Evolutionary conservation across 2,797 vertebrate species (phyloP), one percentile per base, ranked within the genome.

Genomic region (Takifugu ocellatus): DNA sequence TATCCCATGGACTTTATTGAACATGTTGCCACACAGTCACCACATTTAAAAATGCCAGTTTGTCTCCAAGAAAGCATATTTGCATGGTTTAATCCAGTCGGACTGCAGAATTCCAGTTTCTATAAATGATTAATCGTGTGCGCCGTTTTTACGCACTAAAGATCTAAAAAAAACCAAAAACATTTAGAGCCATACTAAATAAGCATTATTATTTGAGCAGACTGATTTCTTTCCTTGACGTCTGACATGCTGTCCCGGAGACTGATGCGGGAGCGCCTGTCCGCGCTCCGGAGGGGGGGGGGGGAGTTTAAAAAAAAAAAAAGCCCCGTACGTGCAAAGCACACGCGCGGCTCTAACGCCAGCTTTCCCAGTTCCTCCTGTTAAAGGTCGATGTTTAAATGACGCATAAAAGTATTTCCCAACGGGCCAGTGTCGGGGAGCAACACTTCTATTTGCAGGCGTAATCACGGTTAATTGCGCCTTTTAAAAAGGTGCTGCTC

Each of bases 381-480:
- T 86, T 82, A 90, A 88, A 87, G 72, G 71, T 78, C 74, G 73
- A 75, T 78, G 72, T 86, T 87, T 83, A 90, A 90, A 89, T 89
- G 85, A 88, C 83, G 83, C 87, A 87, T 84, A 83, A 84, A 83
- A 84, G 79, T 72, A 78, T 85, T 79, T 76, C 87, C 88, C 82
- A 73, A 77, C 72, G 76, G 83, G 56, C 74, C 61, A 16, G 69
- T 70, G 79, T 72, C 77, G 66, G 63, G 72, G 74, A 84, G 79
- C 75, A 76, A 77, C 81, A 79, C 86, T 77, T 83, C 79, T 74
- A 80, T 83, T 81, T 78, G 82, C 78, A 66, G 73, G 68, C 79
- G 57, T 85, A 90, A 90, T 91, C 84, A 75, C 78, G 85, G 78
- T 81, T 90, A 91, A 91, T 90, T 88, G 82, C 79, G 75, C 61